phyloP scores from a whole-genome alignment of 2,797 vertebrate genomes.

The Hafferia zeledoni region DNA sequence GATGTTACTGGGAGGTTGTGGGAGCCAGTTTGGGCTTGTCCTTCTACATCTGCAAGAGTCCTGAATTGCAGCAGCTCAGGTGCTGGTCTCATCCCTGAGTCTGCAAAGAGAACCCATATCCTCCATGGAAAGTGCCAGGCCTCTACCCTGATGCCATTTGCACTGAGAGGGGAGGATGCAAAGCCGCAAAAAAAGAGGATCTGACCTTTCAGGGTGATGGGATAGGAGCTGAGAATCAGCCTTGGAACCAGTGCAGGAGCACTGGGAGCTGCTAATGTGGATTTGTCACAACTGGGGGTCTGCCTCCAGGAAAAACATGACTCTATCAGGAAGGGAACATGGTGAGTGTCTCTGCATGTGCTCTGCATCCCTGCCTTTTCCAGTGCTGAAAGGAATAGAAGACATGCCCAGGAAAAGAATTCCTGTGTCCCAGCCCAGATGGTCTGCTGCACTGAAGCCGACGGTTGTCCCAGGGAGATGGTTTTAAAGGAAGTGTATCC shows the following conservation, averaged over 20 bases:
- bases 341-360: not conserved
- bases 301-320: not conserved
- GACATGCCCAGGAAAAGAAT: not conserved
- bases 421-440: not conserved
- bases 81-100: not conserved
- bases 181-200: not conserved
- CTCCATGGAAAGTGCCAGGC: not conserved
- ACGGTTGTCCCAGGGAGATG: not conserved
- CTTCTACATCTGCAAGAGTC: not conserved
- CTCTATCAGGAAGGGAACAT: not conserved
- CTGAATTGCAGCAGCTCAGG: accelerated
- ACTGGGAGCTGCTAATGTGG: not conserved
- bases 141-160: not conserved
- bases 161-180: not conserved
- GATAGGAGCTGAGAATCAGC: not conserved
- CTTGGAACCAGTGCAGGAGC: not conserved
- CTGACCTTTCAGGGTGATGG: not conserved
- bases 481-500: conserved; percentile 25
- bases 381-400: not conserved
- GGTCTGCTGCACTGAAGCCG: not conserved
- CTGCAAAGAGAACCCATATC: not conserved
- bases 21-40: not conserved
- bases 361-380: not conserved
- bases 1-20: not conserved
- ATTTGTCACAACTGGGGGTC: not conserved